Base-by-base conservation (phyloP, 2,888 invertebrate genomes). In the Incurvaria masculella region DNA sequence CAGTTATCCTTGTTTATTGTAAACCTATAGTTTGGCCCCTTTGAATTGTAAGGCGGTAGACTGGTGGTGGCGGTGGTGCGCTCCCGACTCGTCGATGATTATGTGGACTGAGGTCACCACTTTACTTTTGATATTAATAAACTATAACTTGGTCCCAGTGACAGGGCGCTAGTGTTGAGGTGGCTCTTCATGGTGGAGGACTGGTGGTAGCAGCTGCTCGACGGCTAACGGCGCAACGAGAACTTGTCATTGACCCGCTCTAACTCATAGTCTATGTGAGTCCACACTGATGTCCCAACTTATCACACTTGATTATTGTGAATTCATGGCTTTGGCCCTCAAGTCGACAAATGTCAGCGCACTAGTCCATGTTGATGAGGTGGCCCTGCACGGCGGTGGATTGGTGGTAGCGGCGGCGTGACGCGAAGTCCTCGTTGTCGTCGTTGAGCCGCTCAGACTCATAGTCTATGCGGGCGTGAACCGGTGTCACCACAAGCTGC, bases 351-450 rank as follows among this genome's bases (percentile, higher is more conserved):
- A n/a, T n/a, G n/a, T n/a, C n/a, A n/a, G n/a, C n/a, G n/a, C n/a
- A n/a, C 33, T 33, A 33, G 44, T 59, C 56, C 19, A 76, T 65
- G 57, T 79, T 81, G 45, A 87, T 85, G 56, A 86, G 83, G 61
- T 86, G 86, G 45, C 85, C 86, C 55, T 89, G 88, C 33, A 92
- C 84, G 4, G 90, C 87, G 0, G 91, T 87, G 23, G 92, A 91
- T 67, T 95, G 95, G 74, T 97, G 97, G 72, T 96, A 97, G 55
- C 94, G 86, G 58, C 92, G 86, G 55, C 97, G 83, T 49, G 89
- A 89, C 10, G 95, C 88, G 72, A 97, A 97, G 72, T 97, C 97
- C 69, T 91, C 90, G 69, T 97, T 97, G 63, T 95, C 94, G 63
- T 97, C 95, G 56, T 95, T 97, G 46, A 97, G 75, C 63, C 96